phyloP scores from a whole-genome alignment of 1,140 invertebrate species.

The Trichonephila clavata region DNA sequence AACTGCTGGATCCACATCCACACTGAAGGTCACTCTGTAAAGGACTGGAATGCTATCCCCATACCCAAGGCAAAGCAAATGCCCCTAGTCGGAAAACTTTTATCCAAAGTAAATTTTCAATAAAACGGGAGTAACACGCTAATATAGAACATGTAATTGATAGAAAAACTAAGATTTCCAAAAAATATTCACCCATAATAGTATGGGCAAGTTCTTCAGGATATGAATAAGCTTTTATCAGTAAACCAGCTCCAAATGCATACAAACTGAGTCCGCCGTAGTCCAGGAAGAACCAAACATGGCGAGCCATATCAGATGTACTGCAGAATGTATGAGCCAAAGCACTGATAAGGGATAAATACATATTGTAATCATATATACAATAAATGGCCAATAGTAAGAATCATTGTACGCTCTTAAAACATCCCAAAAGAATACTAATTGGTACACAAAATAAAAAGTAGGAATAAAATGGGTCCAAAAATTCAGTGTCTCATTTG shows the following conservation, averaged over 20 bases:
- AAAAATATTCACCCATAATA: slow-evolving; percentile 79
- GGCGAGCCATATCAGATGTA: slow-evolving; percentile 81
- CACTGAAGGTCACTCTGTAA: slow-evolving; percentile 77
- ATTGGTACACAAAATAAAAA: slow-evolving; percentile 81
- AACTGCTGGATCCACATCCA: slow-evolving; percentile 71
- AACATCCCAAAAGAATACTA: slow-evolving; percentile 79
- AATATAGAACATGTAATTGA: slow-evolving; percentile 80
- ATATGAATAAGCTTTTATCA: slow-evolving; percentile 82
- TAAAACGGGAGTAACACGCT: slow-evolving; percentile 82
- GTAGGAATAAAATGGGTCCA: slow-evolving; percentile 84
- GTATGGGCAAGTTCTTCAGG: slow-evolving; percentile 79
- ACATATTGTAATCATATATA: slow-evolving; percentile 81
- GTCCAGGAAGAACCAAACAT: slow-evolving; percentile 83
- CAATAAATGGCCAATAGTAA: slow-evolving; percentile 81
- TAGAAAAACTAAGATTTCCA: slow-evolving; percentile 80
- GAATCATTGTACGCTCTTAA: slow-evolving; percentile 80
- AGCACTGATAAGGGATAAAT: slow-evolving; percentile 82
- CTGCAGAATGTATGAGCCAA: slow-evolving; percentile 83
- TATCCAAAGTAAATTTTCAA: slow-evolving; percentile 76
- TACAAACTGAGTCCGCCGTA: slow-evolving; percentile 82
- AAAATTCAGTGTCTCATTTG: slow-evolving; percentile 83
- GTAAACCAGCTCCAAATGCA: slow-evolving; percentile 81
- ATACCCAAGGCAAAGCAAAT: slow-evolving; percentile 82
- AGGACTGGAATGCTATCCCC: slow-evolving; percentile 81
- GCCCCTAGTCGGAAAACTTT: slow-evolving; percentile 80